Base-by-base conservation (phyloP, 2,113 vertebrate species). In the Pterophyllum scalare region DNA sequence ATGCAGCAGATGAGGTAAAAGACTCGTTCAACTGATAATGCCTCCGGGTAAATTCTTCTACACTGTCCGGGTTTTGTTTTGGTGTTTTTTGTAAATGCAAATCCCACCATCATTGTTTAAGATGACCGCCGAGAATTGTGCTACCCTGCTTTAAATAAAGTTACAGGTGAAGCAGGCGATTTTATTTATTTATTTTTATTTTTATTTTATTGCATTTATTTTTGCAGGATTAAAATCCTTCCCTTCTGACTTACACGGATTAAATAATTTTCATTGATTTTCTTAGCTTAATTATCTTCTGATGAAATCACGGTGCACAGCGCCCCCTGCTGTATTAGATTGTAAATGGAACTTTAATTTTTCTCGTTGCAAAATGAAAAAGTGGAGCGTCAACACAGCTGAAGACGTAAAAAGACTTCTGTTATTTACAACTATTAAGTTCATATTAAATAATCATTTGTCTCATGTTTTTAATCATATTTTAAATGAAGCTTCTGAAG, bases 31-130 rank as follows among this genome's bases (percentile, higher is more conserved):
- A 65, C 85, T 84, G 83, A 87, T 85, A 46, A 75, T 22, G 84
- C 90, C 92, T 52, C 54, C 6, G 88, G 94, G 93, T 54, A 56
- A 90, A 93, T 94, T 93, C 89, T 79, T 87, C 80, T 57, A 12
- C 58, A 65, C 80, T 79, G 79, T 65, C 14, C 9, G 33, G 79
- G 28, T 14, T 77, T 54, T 58, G 31, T 38, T 17, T 33, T 33
- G 43, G 43, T 31, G 2, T 17, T 64, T 75, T 52, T 59, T 65
- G 77, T 38, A 24, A 52, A 83, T 91, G 85, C 83, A 89, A 88
- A 87, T 84, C 14, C 0, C 0, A 70, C n/a, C 49, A 80, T 77
- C 59, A 67, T 33, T 43, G 74, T 74, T 31, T 31, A 62, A 81
- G 28, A 64, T 56, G 46, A 77, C 7, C 2, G 9, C 3, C 15